Conservation (phyloP, 2,888 invertebrate genomes). For the Noctua janthina region DNA sequence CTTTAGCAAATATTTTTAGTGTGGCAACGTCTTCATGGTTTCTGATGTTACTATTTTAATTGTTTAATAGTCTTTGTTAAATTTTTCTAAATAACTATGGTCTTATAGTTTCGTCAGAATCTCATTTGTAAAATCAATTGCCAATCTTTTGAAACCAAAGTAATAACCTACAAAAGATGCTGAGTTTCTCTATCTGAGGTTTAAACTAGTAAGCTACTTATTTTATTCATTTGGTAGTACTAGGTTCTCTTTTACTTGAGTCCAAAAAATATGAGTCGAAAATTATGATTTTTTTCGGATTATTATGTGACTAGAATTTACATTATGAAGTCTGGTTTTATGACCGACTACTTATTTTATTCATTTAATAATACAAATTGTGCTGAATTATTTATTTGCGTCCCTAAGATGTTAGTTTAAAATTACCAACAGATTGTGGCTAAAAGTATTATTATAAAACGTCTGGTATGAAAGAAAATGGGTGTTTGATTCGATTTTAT, state of each 20-base stretch:
- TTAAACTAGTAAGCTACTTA: background rate
- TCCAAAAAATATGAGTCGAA: background rate
- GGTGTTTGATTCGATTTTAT: constrained; percentile 21
- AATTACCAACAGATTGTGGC: background rate
- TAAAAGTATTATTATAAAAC: background rate
- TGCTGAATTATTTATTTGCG: background rate
- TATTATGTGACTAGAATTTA: background rate
- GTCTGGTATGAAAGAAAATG: background rate
- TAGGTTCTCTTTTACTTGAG: background rate
- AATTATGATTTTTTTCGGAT: background rate
- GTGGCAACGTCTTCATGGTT: background rate
- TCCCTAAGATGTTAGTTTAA: background rate
- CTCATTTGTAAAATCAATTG: background rate
- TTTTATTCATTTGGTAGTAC: background rate
- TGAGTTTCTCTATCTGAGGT: too few relatives aligned
- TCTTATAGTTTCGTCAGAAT: background rate
- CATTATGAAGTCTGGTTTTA: background rate
- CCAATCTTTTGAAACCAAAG: background rate
- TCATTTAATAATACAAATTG: background rate
- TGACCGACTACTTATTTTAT: background rate
- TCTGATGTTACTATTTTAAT: background rate
- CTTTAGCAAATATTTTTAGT: background rate
- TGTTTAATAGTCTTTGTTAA: background rate
- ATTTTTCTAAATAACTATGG: background rate
- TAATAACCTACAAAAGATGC: background rate